A percentile compares a stretch with the other conserved stretches of the same genome.
Conservation (phyloP, 2,888 invertebrate species). For the Hirtodrosophila cameraria region DNA sequence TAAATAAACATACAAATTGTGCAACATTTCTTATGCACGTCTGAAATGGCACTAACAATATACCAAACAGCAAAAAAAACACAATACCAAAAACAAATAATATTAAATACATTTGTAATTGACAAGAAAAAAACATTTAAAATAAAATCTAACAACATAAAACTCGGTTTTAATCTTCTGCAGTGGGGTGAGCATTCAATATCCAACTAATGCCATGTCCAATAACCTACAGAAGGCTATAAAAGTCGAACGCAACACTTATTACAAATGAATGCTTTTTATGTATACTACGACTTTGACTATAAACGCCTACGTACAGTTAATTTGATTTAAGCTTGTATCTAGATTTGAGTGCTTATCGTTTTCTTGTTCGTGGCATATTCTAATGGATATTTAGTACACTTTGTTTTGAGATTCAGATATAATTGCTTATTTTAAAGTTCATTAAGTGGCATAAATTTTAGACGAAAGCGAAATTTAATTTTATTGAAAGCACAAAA, state of each 20-base stretch:
- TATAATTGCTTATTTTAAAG: too few species aligned
- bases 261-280: not conserved
- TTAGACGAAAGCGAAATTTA: too few species aligned
- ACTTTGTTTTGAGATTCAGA: too few species aligned
- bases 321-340: too few species aligned
- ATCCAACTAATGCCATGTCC: conserved; percentile 26
- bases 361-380: too few species aligned
- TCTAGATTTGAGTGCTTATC: too few species aligned
- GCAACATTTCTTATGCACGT: conserved; percentile 53
- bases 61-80: conserved; percentile 20
- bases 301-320: too few species aligned
- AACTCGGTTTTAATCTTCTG: conserved; percentile 30
- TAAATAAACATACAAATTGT: conserved; percentile 35
- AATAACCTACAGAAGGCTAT: conserved; percentile 41
- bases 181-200: conserved; percentile 6
- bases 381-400: too few species aligned
- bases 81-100: conserved; percentile 62
- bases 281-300: too few species aligned
- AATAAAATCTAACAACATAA: conserved; percentile 74
- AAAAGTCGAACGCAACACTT: conserved; percentile 21
- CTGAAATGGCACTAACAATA: conserved; percentile 39
- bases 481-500: too few species aligned
- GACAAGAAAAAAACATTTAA: conserved; percentile 67
- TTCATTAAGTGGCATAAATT: too few species aligned
- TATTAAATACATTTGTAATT: conserved; percentile 77